Percentiles rank a stretch among this genome's conserved stretches.
Conservation (phyloP, 2,113 vertebrate species). For the Tetrao urogallus region DNA sequence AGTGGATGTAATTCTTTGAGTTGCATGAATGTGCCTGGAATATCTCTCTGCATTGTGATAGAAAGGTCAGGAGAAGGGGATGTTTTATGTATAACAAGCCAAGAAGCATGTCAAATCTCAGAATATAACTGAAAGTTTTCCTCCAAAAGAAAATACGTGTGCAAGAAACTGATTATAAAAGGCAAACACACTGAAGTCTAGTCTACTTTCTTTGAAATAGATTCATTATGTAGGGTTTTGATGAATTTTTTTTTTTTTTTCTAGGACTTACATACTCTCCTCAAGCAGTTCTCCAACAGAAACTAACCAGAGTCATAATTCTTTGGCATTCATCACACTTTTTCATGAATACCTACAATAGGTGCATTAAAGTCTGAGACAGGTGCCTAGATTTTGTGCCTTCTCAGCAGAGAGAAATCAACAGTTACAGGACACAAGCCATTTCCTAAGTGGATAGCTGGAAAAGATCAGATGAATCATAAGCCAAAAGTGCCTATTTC, state of each 20-base stretch:
- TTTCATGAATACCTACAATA: not conserved
- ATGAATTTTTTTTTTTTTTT: slow-evolving; percentile 1
- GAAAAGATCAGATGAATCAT: not conserved
- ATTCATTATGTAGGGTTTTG: not conserved
- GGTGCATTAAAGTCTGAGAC: not conserved
- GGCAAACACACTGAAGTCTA: not conserved
- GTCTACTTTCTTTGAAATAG: not conserved
- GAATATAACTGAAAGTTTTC: not conserved
- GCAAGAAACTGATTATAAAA: not conserved
- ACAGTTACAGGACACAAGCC: not conserved
- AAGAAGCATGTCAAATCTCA: not conserved
- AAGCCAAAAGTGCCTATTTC: not conserved
- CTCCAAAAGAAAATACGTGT: rapidly evolving
- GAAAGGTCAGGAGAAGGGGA: not conserved
- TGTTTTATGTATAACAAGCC: not conserved
- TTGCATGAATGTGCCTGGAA: not conserved
- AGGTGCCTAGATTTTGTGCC: not conserved
- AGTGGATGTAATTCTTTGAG: not conserved
- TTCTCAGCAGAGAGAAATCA: slow-evolving; percentile 3
- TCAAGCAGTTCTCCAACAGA: not conserved
- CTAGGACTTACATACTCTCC: not conserved
- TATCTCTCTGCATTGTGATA: not conserved
- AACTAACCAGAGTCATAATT: not conserved
- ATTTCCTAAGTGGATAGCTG: not conserved
- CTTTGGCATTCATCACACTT: not conserved